Evolutionary conservation across 1,140 invertebrate genomes (phyloP).

Genomic region (Nephila pilipes): DNA sequence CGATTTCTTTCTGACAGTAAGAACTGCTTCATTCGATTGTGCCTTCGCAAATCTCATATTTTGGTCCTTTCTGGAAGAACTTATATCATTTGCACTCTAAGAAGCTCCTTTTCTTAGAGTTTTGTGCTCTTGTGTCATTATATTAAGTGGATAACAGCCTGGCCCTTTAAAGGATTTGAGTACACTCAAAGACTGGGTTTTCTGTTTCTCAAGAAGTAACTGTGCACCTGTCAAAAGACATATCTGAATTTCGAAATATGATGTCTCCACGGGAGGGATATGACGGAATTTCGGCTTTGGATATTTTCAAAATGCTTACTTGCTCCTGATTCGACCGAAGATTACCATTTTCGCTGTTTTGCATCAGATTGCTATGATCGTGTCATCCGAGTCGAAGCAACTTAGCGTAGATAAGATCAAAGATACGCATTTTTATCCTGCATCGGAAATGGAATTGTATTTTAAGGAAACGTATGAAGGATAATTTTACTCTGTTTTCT

Average conservation of each 20-base stretch:
- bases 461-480: not conserved
- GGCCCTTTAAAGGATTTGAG: slow-evolving; percentile 22
- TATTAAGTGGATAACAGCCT: slow-evolving; percentile 52
- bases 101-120: not conserved
- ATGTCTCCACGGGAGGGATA: slow-evolving; percentile 20
- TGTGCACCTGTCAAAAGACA: slow-evolving; percentile 35
- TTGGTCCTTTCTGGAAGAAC: slow-evolving; percentile 10
- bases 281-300: not conserved
- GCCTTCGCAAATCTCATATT: slow-evolving; percentile 21
- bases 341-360: not conserved
- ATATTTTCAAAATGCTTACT: not conserved
- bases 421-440: not conserved
- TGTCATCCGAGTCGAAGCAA: not conserved
- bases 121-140: slow-evolving; percentile 38
- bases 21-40: slow-evolving; percentile 47
- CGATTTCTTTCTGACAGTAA: slow-evolving; percentile 59
- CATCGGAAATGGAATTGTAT: not conserved
- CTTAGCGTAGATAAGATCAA: not conserved
- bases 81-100: not conserved
- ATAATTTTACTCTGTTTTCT: not conserved
- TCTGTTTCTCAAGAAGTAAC: not conserved
- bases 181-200: not conserved
- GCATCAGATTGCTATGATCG: not conserved
- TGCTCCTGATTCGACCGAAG: not conserved
- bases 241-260: slow-evolving; percentile 33